Evolutionary conservation across 2,113 vertebrate species (phyloP).

Genomic region (Mormyrus lacerda): DNA sequence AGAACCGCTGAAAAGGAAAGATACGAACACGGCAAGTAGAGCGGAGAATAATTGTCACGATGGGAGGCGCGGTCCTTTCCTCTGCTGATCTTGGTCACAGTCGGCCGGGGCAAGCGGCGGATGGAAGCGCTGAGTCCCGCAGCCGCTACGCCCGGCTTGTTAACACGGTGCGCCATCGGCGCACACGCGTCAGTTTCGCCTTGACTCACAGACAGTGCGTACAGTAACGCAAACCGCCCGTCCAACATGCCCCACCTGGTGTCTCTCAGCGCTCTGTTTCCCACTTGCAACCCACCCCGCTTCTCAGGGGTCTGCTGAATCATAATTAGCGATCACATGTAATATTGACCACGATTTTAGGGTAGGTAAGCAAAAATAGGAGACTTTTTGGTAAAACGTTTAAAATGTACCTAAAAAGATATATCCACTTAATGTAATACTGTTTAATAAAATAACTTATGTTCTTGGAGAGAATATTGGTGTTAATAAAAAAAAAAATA

Average conservation of each 20-base stretch:
- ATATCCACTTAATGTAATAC: background rate
- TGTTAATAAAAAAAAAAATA: background rate
- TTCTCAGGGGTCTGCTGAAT: conserved; percentile 11
- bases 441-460: background rate
- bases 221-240: conserved; percentile 8
- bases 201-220: conserved; percentile 24
- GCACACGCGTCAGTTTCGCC: background rate
- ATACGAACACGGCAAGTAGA: background rate
- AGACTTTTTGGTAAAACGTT: background rate
- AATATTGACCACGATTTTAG: background rate
- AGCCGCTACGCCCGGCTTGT: background rate
- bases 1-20: conserved; percentile 7
- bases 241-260: background rate
- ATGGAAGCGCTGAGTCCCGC: background rate
- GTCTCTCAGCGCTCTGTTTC: background rate
- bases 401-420: background rate
- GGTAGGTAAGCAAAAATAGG: background rate
- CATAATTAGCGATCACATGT: background rate
- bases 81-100: background rate
- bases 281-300: background rate
- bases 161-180: background rate
- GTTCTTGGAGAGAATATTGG: background rate
- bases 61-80: background rate
- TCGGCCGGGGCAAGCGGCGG: background rate
- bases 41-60: background rate